Conservation (phyloP, 2,113 vertebrate species). For the Phrynosoma blainvillii region DNA sequence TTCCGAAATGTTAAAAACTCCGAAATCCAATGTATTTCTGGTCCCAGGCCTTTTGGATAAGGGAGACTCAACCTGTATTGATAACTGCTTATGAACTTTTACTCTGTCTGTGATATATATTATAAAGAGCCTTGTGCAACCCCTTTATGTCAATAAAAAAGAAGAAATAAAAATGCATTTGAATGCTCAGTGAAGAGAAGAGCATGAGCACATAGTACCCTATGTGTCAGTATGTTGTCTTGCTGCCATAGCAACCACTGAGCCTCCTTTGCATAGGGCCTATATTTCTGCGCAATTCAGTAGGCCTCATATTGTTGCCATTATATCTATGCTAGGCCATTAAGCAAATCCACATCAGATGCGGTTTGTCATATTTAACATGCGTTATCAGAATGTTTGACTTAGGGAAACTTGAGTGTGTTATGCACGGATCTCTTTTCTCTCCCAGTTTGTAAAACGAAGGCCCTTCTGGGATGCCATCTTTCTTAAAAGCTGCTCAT, state of each 20-base stretch:
- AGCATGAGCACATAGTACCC: not conserved
- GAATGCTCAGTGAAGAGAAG: not conserved
- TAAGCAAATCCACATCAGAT: slow-evolving; percentile 3
- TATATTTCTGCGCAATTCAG: not conserved
- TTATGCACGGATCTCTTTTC: slow-evolving; percentile 29
- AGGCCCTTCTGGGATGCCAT: not conserved
- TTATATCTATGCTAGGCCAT: not conserved
- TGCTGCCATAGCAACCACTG: not conserved
- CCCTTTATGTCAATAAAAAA: not conserved
- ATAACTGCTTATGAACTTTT: not conserved
- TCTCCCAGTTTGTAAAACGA: not conserved
- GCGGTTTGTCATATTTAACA: not conserved
- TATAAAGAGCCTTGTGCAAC: not conserved
- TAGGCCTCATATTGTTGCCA: not conserved
- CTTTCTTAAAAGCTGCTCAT: not conserved
- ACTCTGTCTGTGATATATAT: not conserved
- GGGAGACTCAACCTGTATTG: too few relatives aligned
- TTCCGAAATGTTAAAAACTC: too few relatives aligned
- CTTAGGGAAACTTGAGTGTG: not conserved
- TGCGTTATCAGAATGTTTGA: not conserved
- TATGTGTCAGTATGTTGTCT: slow-evolving; percentile 2
- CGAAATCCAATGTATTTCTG: too few relatives aligned
- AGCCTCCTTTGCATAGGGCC: slow-evolving; percentile 19
- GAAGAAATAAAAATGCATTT: not conserved
- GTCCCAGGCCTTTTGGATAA: too few relatives aligned